These are phyloP conservation scores for Numenius phaeopus DNA, from an alignment of 2,797 vertebrate genomes.

Conservation along the genomic window DNA sequence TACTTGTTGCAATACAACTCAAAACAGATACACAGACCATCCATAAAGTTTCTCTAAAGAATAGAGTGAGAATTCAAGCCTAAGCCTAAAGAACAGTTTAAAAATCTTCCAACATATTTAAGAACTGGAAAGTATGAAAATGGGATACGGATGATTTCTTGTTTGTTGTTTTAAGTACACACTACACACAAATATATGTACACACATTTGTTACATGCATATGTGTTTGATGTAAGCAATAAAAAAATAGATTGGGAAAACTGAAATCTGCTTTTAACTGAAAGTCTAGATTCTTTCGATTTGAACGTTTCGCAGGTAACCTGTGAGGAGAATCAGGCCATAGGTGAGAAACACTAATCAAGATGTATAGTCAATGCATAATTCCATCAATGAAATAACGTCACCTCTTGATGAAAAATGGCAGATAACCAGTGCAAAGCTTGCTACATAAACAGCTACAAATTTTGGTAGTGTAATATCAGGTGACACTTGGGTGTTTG, in stretches of 20 bases:
- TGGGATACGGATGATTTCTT: not conserved
- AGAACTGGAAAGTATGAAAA: not conserved
- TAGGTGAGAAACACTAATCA: not conserved
- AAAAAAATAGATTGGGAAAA: not conserved
- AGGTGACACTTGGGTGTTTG: not conserved
- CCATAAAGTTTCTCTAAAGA: not conserved
- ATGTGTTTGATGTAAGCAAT: not conserved
- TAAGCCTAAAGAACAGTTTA: not conserved
- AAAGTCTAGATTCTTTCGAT: not conserved
- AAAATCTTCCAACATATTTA: not conserved
- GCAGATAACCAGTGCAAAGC: not conserved
- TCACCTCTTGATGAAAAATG: not conserved
- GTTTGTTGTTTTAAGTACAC: not conserved
- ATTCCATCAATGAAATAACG: not conserved
- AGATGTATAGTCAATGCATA: not conserved
- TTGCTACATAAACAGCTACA: not conserved
- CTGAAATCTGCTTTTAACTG: not conserved
- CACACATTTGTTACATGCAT: not conserved
- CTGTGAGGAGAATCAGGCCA: not conserved
- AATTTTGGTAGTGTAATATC: not conserved
- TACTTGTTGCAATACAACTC: not conserved
- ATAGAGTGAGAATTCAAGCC: not conserved
- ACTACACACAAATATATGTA: not conserved
- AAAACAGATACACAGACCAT: not conserved
- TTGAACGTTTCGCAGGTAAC: not conserved